Percentiles rank a stretch among this genome's conserved stretches.
These are phyloP conservation scores for Pteria penguin DNA, from an alignment of 2,888 invertebrate genomes.

Conservation along the genomic window DNA sequence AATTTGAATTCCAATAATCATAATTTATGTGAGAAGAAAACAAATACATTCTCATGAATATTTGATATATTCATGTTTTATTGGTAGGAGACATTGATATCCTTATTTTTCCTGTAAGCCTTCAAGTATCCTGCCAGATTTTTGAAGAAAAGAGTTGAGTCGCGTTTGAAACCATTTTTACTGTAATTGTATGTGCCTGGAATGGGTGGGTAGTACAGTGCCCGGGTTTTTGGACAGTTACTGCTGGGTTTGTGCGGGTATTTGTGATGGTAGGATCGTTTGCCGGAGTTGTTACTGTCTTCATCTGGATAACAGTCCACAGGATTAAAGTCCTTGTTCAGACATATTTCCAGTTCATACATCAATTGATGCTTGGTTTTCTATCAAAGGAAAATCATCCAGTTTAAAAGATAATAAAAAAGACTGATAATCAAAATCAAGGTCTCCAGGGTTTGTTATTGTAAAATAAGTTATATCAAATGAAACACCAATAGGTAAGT, in stretches of 20 bases:
- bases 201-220: constrained; percentile 37
- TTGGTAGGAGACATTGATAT: neutral
- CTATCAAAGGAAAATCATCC: too few relatives aligned
- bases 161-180: neutral
- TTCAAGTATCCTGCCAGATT: neutral
- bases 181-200: neutral
- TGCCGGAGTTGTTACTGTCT: neutral
- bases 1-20: too few relatives aligned
- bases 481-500: too few relatives aligned
- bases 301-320: constrained; percentile 27
- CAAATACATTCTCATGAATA: too few relatives aligned
- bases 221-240: constrained; percentile 27
- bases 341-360: constrained; percentile 39
- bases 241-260: constrained; percentile 5
- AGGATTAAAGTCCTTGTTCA: constrained; percentile 26
- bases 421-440: too few relatives aligned
- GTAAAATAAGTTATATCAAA: too few relatives aligned
- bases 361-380: constrained; percentile 34
- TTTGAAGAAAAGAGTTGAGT: neutral
- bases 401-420: too few relatives aligned
- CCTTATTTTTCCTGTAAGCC: neutral
- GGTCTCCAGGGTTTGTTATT: too few relatives aligned
- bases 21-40: too few relatives aligned
- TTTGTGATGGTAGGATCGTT: constrained; percentile 21
- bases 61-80: too few relatives aligned